Base-by-base conservation (phyloP, 2,888 invertebrate species). In the Drosophila paramelanica region DNA sequence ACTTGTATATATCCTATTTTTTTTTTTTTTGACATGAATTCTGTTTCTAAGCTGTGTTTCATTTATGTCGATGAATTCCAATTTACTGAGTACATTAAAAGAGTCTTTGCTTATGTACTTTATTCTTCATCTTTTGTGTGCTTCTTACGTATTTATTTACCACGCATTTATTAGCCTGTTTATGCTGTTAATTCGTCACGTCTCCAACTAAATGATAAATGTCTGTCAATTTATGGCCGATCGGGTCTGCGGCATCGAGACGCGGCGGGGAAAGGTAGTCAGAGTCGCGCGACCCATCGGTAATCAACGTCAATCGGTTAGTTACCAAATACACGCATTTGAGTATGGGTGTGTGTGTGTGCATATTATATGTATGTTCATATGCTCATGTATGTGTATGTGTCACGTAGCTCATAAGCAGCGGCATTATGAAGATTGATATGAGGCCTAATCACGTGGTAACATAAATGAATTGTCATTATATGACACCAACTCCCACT, bases 401-500 rank as follows among this genome's bases (percentile, higher is more conserved):
- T 77, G 86, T 80, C 86, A 83, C 82, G 85, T 83, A 73, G 68
- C 72, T 82, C 76, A 72, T 77, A 77, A 79, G 67, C 79, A 78
- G 67, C 76, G 76, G 59, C 87, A 79, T 85, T 85, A 85, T 79
- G 66, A 87, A 85, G 85, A 89, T 85, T 79, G 79, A 85, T 85
- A 73, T 73, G 79, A 68, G 74, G 75, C 77, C 88, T 84, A 85
- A 85, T 89, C 87, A 87, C 77, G 81, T 89, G 88, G 79, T 79
- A 85, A 78, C 84, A 83, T 83, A 88, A 86, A 88, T 81, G 84
- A 86, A 81, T 79, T 81, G 84, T 80, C 84, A 88, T 84, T 84
- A 84, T 79, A 46, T 62, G 43, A 52, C 46, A 57, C 51, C 42
- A 46, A 53, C 52, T 38, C 13, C 27, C 33, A 41, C 46, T 43